These are phyloP conservation scores for Lipotes vexillifer DNA, from an alignment of 2,113 vertebrate genomes.

Conservation along the genomic window DNA sequence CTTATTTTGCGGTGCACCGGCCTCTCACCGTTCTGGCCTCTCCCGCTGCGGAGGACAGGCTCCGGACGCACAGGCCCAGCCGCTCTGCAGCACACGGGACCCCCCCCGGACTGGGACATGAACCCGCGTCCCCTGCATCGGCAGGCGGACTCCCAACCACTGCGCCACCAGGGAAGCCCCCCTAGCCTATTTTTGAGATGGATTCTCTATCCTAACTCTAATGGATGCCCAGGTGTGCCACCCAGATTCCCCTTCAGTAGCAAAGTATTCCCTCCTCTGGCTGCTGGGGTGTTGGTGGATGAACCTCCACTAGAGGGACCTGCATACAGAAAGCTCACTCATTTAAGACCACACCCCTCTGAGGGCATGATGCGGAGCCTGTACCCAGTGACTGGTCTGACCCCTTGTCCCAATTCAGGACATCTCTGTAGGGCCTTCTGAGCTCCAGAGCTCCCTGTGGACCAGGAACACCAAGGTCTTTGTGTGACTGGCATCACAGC, in stretches of 20 bases:
- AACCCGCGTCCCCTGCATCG: no score
- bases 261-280: not conserved
- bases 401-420: not conserved
- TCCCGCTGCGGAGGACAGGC: no score
- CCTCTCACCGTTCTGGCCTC: no score
- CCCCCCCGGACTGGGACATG: no score
- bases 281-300: not conserved
- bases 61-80: no score
- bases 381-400: not conserved
- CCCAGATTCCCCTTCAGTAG: not conserved
- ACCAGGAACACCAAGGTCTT: not conserved
- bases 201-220: not conserved
- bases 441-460: not conserved
- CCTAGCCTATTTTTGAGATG: not conserved
- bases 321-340: not conserved
- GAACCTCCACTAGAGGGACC: not conserved
- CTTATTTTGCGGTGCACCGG: no score
- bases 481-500: not conserved
- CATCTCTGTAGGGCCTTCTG: not conserved
- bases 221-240: not conserved
- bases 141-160: no score
- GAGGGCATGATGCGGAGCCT: not conserved
- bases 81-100: no score
- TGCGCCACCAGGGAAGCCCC: no score
- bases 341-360: not conserved